phyloP scores from a whole-genome alignment of 2,888 invertebrate species.

The Escarpia spicata region DNA sequence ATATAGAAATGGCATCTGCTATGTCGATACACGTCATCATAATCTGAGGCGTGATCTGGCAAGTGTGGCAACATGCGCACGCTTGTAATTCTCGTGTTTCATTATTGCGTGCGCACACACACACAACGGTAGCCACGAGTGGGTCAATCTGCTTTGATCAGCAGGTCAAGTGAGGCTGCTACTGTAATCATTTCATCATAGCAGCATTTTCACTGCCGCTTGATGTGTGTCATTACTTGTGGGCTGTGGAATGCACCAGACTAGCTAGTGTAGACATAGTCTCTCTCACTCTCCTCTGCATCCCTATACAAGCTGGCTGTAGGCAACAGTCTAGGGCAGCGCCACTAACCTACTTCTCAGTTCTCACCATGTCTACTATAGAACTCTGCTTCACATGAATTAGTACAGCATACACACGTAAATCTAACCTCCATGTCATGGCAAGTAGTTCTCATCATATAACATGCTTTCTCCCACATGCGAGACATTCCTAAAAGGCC shows the following conservation, averaged over 20 bases:
- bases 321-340: neutral
- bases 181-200: neutral
- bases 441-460: neutral
- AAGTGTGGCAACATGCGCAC: neutral
- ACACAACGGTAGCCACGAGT: neutral
- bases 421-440: neutral
- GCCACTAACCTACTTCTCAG: neutral
- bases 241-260: neutral
- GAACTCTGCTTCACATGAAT: too few species aligned
- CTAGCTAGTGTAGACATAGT: neutral
- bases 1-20: neutral
- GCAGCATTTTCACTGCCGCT: neutral
- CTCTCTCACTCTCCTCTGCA: neutral
- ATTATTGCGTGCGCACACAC: neutral
- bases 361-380: neutral
- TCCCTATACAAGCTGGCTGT: neutral
- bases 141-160: neutral
- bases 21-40: neutral
- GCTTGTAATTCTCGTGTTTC: neutral
- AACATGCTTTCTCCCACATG: neutral
- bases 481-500: neutral
- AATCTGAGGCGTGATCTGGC: neutral
- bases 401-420: too few species aligned
- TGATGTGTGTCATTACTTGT: slow-evolving; percentile 10
- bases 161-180: neutral